Conservation (phyloP, 2,797 vertebrate species). For the Ceryle rudis region DNA sequence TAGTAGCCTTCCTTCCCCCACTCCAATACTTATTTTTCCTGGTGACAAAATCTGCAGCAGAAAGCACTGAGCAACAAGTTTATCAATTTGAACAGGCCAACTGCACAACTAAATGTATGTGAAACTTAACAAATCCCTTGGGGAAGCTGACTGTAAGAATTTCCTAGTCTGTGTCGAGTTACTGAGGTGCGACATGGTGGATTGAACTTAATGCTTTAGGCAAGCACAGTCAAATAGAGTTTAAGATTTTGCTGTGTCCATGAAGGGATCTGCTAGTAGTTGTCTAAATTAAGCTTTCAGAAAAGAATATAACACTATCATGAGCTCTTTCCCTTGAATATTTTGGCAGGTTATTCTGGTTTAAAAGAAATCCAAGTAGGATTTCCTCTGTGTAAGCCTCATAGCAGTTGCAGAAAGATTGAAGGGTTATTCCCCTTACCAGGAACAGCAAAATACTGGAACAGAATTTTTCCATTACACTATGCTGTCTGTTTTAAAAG, state of each 20-base stretch:
- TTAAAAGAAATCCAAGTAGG: constrained; percentile 75
- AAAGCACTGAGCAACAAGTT: constrained; percentile 84
- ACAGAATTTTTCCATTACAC: neutral
- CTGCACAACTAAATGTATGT: constrained; percentile 89
- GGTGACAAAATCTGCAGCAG: constrained; percentile 75
- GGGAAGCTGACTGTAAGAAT: constrained; percentile 86
- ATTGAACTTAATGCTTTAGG: constrained; percentile 88
- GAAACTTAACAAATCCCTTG: constrained; percentile 91
- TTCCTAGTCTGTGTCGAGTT: constrained; percentile 85
- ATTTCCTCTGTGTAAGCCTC: constrained; percentile 67
- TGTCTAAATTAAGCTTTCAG: constrained; percentile 82
- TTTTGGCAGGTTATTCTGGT: constrained; percentile 75
- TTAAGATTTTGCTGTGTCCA: constrained; percentile 82
- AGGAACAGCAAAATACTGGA: constrained; percentile 25
- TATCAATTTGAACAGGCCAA: constrained; percentile 89
- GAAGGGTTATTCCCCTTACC: constrained; percentile 49
- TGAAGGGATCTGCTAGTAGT: constrained; percentile 80
- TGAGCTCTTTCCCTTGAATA: constrained; percentile 72
- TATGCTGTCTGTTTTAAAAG: constrained; percentile 36
- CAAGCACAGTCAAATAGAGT: constrained; percentile 88
- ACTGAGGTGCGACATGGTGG: constrained; percentile 88
- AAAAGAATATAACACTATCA: constrained; percentile 73
- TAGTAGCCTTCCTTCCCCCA: constrained; percentile 51
- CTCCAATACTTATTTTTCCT: constrained; percentile 70
- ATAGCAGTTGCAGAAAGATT: constrained; percentile 53